A percentile compares a stretch with the other conserved stretches of the same genome.
Conservation (phyloP, 2,113 vertebrate genomes). For the Mastomys natalensis region DNA sequence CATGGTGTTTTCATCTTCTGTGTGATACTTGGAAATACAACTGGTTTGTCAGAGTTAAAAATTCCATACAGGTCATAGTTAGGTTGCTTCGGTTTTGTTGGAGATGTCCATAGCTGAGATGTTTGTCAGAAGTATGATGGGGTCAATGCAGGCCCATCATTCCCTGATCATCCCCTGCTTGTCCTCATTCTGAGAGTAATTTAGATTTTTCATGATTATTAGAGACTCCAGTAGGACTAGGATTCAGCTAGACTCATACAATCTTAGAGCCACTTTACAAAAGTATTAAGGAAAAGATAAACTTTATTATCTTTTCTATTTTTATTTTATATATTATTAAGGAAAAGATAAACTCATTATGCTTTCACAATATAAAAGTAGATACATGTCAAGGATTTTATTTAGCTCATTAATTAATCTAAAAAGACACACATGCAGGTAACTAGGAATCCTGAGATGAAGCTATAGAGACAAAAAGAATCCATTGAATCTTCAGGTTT, state of each 20-base stretch:
- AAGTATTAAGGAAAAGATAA: background rate
- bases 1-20: conserved; percentile 5
- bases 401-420: conserved; percentile 20
- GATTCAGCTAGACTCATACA: background rate
- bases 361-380: background rate
- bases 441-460: background rate
- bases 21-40: conserved; percentile 65
- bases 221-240: conserved; percentile 5
- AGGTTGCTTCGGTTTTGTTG: conserved; percentile 33
- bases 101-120: background rate
- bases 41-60: conserved; percentile 68
- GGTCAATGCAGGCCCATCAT: conserved; percentile 9
- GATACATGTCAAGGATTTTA: background rate
- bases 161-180: background rate
- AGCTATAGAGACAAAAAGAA: background rate
- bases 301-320: no score
- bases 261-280: background rate
- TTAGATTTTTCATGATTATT: conserved; percentile 34
- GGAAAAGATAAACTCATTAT: conserved; percentile 13
- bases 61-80: conserved; percentile 47
- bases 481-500: background rate
- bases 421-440: background rate
- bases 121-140: background rate
- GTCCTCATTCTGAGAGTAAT: background rate
- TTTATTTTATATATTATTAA: background rate